Base-by-base conservation (phyloP, 2,113 vertebrate species). In the Neolamprologus kungweensis region DNA sequence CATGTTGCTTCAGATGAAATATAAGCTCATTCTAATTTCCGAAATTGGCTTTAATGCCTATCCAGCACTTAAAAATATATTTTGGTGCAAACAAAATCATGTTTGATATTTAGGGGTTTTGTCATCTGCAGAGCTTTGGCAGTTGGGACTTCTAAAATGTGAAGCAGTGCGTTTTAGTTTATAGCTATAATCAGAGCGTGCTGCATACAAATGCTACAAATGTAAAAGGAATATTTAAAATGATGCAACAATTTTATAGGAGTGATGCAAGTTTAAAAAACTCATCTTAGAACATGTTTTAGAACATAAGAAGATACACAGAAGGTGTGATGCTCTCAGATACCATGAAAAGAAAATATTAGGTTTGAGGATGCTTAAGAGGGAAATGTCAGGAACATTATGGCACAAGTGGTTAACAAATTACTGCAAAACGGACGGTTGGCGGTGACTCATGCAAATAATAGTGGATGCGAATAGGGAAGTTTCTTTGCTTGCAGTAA, bases 371-470 rank as follows among this genome's bases (percentile, higher is more conserved):
- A 13, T 88, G 10, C 10, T 26, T 85, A 0, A 45, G 5, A 7
- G 11, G 7, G 5, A 81, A 83, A 75, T 50, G 23, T 50, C 79
- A 53, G n/a, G 7, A 84, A 86, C 26, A 73, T 51, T 80, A 21
- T 86, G 73, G 17, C 26, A 42, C 50, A 85, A 90, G 57, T 85
- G 73, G 19, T 84, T 35, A 23, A 57, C 8, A 84, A 90, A 85
- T 84, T 50, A 45, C 42, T 65, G 47, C 57, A 26, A 57, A 82
- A 68, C 42, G 82, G 71, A 63, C 14, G 3, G 57, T 89, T 53
- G 7, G 54, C 47, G 3, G 16, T 94, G 94, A 93, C 86, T 90
- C 93, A 91, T 80, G 81, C 80, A 75, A 84, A 50, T 88, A 87
- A 50, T 85, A 83, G 42, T 89, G 88, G 57, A 87, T 80, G 82